These are phyloP conservation scores for Zonitis immaculata DNA, from an alignment of 2,888 invertebrate genomes.

Conservation along the genomic window DNA sequence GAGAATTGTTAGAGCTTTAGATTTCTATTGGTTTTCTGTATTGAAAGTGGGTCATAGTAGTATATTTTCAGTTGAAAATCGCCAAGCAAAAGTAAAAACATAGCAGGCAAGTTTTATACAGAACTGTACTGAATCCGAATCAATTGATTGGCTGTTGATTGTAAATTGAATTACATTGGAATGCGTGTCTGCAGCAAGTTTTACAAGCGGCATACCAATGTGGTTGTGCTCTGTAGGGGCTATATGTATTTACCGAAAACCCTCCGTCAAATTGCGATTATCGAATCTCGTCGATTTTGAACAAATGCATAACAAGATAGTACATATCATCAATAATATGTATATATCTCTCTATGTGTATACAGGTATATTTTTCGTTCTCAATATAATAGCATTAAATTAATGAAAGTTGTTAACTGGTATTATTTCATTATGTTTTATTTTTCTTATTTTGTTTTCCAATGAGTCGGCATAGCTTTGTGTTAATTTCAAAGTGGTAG, in stretches of 20 bases:
- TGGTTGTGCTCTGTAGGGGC: conserved; percentile 26
- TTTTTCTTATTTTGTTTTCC: conserved; percentile 12
- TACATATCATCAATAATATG: no score
- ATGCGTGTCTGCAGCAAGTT: conserved; percentile 48
- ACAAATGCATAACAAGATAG: background rate
- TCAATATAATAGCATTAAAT: background rate
- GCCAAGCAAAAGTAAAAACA: conserved; percentile 17
- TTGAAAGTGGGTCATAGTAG: conserved; percentile 4
- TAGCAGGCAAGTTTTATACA: conserved; percentile 26
- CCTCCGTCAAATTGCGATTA: conserved; percentile 31
- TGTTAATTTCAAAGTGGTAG: conserved; percentile 22
- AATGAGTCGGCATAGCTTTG: conserved; percentile 12
- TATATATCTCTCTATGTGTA: no score
- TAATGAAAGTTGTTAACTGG: background rate
- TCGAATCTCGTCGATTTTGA: conserved; percentile 18
- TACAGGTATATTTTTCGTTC: background rate
- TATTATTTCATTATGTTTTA: background rate
- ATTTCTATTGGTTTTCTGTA: background rate
- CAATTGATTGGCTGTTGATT: conserved; percentile 58
- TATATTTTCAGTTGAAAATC: conserved; percentile 4
- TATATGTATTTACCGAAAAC: conserved; percentile 22
- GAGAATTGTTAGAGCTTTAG: background rate
- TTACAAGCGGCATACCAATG: conserved; percentile 42
- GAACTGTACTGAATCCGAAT: conserved; percentile 51
- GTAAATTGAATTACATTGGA: conserved; percentile 56